Evolutionary conservation across 2,113 vertebrate genomes (phyloP), one percentile per base, ranked within the genome.

Genomic region (Butorides virescens): DNA sequence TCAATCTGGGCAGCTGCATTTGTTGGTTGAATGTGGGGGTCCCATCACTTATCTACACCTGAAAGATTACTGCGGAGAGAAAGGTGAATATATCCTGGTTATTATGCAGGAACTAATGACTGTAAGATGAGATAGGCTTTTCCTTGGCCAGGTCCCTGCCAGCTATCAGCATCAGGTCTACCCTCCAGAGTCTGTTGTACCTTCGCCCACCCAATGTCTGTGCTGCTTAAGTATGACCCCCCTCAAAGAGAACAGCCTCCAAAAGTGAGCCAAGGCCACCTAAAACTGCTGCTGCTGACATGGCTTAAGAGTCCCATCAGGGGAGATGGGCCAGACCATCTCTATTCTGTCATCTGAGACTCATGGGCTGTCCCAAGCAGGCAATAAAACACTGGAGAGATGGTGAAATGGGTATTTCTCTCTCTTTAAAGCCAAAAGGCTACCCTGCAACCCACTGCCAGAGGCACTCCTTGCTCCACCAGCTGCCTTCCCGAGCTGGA

Each of bases 221-320:
- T 47, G 39, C 30, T 92, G 53, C 39, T 72, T 59, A 59, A 58
- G 19, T 34, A 37, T 52, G 59, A 39, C 27, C 32, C 23, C 14
- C 23, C 14, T 56, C 1, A 1, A 68, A 91, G 21, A 76, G 26
- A 75, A 68, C 0, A 0, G 14, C 36, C 67, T 86, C 26, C 53
- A 88, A 34, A 86, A 75, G n/a, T 29, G n/a, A 85, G 17, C 23
- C 50, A 78, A 55, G 18, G 13, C 27, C 50, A 53, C 27, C 46
- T 63, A 26, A 71, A 82, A 3, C 30, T 76, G 36, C 34, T 89
- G 44, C 26, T 92, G 19, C 46, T 58, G 53, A 61, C 19, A 32
- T 1, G 5, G 10, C 15, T 76, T 58, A 50, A 68, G 67, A 76
- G 30, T 70, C 20, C 8, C 37, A 34, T 26, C 14, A 88, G 62